Evolutionary conservation across 2,113 vertebrate species (phyloP).

Genomic region (Paracanthobrama guichenoti): DNA sequence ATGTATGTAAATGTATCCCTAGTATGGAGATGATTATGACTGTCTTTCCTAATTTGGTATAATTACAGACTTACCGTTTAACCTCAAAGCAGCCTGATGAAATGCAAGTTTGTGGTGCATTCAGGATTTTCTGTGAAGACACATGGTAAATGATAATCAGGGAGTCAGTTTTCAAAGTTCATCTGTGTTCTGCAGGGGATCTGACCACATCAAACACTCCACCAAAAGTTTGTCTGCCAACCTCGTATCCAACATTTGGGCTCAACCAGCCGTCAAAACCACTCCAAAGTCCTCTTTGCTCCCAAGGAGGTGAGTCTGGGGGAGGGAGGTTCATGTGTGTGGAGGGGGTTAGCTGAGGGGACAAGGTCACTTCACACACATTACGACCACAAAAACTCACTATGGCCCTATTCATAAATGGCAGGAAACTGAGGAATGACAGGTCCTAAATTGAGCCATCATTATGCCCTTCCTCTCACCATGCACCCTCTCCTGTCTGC

Average conservation of each 20-base stretch:
- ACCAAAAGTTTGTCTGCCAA: conserved; percentile 29
- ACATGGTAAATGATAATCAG: conserved; percentile 35
- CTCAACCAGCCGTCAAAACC: conserved; percentile 36
- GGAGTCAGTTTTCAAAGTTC: conserved; percentile 28
- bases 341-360: conserved; percentile 37
- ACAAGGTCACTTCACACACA: conserved; percentile 60
- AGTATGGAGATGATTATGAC: not conserved
- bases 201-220: conserved; percentile 34
- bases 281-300: conserved; percentile 28
- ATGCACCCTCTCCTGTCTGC: conserved; percentile 23
- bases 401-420: conserved; percentile 47
- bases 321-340: conserved; percentile 1
- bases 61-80: conserved; percentile 7
- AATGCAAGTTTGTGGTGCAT: not conserved
- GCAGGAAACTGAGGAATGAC: conserved; percentile 41
- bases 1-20: too few relatives aligned
- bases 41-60: not conserved
- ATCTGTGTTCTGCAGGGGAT: conserved; percentile 25
- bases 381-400: conserved; percentile 68
- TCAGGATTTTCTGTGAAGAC: not conserved
- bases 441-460: conserved; percentile 52
- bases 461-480: conserved; percentile 3
- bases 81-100: not conserved
- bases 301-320: conserved; percentile 27
- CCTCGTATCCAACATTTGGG: conserved; percentile 31